Percentiles rank a stretch among this genome's conserved stretches.
Conservation (phyloP, 35 echinoderm and acorn worm species). For the Anneissia japonica region DNA sequence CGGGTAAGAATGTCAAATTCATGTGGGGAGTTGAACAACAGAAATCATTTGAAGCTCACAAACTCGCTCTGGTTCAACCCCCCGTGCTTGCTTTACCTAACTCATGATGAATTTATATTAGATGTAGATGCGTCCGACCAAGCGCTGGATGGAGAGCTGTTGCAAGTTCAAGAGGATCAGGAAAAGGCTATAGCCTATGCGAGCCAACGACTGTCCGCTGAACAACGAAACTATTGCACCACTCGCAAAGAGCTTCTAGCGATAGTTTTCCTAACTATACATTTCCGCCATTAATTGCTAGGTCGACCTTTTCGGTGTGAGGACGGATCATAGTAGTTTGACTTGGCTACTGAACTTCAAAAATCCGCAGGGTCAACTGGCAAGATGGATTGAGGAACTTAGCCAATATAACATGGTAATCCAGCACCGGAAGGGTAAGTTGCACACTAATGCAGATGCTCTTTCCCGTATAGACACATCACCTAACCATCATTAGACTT, state of each 20-base stretch:
- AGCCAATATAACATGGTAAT: constrained; percentile 7
- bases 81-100: background rate
- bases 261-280: background rate
- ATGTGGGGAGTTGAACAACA: background rate
- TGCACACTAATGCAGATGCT: background rate
- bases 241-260: background rate
- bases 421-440: background rate
- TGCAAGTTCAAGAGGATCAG: background rate
- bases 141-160: background rate
- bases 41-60: background rate
- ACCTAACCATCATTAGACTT: too few relatives aligned
- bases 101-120: background rate
- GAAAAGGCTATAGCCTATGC: background rate
- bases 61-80: background rate
- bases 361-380: background rate
- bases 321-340: background rate
- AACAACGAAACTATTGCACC: background rate
- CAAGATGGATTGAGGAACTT: constrained; percentile 5
- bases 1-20: background rate
- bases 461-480: background rate
- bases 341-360: constrained; percentile 18
- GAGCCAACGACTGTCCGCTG: background rate
- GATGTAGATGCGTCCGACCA: background rate
- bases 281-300: background rate
- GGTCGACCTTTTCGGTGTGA: background rate